phyloP scores from a whole-genome alignment of 35 echinoderm and acorn worm species.

The Holothuria glaberrima region DNA sequence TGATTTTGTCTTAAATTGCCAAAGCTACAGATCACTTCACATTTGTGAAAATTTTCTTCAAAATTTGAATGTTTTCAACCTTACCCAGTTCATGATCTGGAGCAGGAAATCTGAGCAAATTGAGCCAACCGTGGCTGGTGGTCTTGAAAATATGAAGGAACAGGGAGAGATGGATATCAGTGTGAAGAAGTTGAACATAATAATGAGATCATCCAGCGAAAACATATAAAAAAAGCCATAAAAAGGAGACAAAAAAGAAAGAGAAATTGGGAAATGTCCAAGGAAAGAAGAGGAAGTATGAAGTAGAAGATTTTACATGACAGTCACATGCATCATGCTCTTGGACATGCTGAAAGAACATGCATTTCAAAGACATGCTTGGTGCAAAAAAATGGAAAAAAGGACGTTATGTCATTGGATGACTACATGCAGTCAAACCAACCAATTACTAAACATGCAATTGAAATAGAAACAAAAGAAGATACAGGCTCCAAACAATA shows the following conservation, averaged over 20 bases:
- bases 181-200: constrained; percentile 51
- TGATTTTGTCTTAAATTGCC: neutral
- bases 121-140: constrained; percentile 6
- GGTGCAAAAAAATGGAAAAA: too few species aligned
- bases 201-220: constrained; percentile 29
- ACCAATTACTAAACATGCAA: too few species aligned
- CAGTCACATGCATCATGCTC: neutral
- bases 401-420: too few species aligned
- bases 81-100: constrained; percentile 1
- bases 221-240: neutral
- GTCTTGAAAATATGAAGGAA: constrained; percentile 12
- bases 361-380: too few species aligned
- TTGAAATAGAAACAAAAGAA: too few species aligned
- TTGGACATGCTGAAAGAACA: too few species aligned
- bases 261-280: neutral
- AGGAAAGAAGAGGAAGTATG: neutral
- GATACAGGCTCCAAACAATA: too few species aligned
- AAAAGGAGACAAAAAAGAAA: neutral
- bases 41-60: neutral
- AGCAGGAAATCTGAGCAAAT: constrained; percentile 1
- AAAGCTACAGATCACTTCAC: constrained; percentile 35
- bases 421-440: too few species aligned
- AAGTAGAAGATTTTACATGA: neutral
- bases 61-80: neutral
- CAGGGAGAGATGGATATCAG: constrained; percentile 3